phyloP scores from a whole-genome alignment of 2,113 vertebrate species.

The Phyllostomus hastatus region DNA sequence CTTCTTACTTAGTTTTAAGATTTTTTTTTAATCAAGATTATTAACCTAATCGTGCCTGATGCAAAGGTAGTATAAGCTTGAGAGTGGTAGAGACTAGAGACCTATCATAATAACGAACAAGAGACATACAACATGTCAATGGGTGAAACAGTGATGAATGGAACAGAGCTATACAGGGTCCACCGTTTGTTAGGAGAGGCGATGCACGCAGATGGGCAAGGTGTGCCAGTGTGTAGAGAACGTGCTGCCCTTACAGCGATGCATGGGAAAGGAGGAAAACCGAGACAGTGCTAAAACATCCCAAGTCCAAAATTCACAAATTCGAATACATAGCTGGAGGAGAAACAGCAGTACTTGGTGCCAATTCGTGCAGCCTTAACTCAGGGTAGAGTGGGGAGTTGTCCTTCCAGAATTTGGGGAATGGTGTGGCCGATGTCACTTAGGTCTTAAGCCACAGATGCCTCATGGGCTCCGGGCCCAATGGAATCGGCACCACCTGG shows the following conservation, averaged over 20 bases:
- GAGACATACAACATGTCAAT: not conserved
- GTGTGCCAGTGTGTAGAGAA: not conserved
- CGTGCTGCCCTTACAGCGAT: not conserved
- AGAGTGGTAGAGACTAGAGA: not conserved
- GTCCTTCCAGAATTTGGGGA: constrained; percentile 28
- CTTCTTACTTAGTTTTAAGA: not conserved
- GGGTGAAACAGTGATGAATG: not conserved
- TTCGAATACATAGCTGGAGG: not conserved
- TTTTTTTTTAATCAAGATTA: not conserved
- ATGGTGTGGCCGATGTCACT: not conserved
- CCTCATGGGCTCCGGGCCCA: not conserved
- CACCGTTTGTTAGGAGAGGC: not conserved
- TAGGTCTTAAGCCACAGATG: constrained; percentile 45
- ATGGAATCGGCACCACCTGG: constrained; percentile 48
- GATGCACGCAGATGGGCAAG: not conserved
- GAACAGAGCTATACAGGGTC: not conserved
- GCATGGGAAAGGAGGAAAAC: not conserved
- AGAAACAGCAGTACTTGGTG: not conserved
- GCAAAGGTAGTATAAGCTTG: not conserved
- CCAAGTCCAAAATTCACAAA: not conserved
- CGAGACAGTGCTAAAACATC: not conserved
- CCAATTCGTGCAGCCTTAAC: not conserved
- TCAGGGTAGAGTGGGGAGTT: not conserved
- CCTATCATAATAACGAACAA: not conserved
- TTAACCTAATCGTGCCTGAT: not conserved